Evolutionary conservation across 2,113 vertebrate genomes (phyloP), one percentile per base, ranked within the genome.

Genomic region (Peromyscus leucopus): DNA sequence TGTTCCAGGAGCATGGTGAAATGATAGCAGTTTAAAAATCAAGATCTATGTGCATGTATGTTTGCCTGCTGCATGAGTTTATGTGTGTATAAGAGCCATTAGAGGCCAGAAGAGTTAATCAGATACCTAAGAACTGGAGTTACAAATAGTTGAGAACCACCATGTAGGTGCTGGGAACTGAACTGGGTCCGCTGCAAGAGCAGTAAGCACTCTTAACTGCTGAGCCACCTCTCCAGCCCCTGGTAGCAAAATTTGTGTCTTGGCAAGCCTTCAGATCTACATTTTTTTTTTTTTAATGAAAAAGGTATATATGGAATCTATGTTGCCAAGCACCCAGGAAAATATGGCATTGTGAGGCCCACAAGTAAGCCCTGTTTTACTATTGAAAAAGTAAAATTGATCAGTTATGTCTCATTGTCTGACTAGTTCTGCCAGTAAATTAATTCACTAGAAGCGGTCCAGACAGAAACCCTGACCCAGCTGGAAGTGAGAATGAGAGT

Each of bases 321-420:
- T 75, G 90, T 51, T 78, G 6, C 2, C 72, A 31, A 72, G 22
- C 55, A 55, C 21, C 80, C 42, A 95, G 78, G 84, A 94, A 94
- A 79, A 80, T 95, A 63, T 0, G 89, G 1, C 61, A 57, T 7
- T 80, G 55, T 80, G 71, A 85, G 39, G 13, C 17, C 33, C 36
- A 84, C 67, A 93, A 90, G 1, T 36, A 95, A 93, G 15, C 80
- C 28, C 89, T 96, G 36, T 55, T 94, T 96, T 92, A 46, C 48
- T 89, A 89, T n/a, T 80, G 19, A 84, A 91, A 86, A 72, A 85
- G 31, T 28, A 96, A 71, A 85, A 67, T 76, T 91, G 26, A 69
- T 95, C 39, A 88, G 16, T 24, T 90, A 31, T 71, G 22, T 93
- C 93, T 97, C 4, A 76, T 91, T 95, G 48, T 92, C 69, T 92